Conservation (phyloP, 2,888 invertebrate species). For the Brachynemurus nebulosus region DNA sequence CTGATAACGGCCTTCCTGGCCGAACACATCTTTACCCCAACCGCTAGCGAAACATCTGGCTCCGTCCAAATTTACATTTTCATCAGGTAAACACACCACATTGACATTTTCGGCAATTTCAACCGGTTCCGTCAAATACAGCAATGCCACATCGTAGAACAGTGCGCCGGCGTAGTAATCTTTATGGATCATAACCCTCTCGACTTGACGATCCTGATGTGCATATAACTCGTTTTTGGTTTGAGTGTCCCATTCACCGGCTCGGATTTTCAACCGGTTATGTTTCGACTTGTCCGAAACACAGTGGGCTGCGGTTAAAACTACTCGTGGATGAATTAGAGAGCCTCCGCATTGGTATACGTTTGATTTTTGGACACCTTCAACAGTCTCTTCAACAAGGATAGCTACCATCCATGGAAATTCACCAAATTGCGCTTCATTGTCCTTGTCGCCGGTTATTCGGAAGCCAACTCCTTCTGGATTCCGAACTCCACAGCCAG, state of each 20-base stretch:
- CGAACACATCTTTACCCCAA: constrained; percentile 66
- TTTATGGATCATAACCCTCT: constrained; percentile 34
- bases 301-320: constrained; percentile 70
- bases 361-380: constrained; percentile 27
- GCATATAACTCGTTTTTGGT: constrained; percentile 52
- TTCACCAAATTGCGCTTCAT: constrained; percentile 64
- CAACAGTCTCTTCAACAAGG: constrained; percentile 32
- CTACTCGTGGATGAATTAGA: constrained; percentile 61
- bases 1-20: constrained; percentile 46
- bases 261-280: constrained; percentile 39
- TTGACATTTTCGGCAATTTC: constrained; percentile 51
- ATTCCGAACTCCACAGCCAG: constrained; percentile 45
- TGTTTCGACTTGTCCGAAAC: constrained; percentile 25
- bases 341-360: constrained; percentile 59
- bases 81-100: constrained; percentile 51
- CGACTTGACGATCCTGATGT: constrained; percentile 46
- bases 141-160: constrained; percentile 54
- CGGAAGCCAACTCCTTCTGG: constrained; percentile 41
- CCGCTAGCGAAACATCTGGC: constrained; percentile 57
- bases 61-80: constrained; percentile 32
- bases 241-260: constrained; percentile 79
- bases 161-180: constrained; percentile 44
- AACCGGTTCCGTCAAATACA: constrained; percentile 43
- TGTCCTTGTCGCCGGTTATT: constrained; percentile 37
- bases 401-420: constrained; percentile 77